Conservation (phyloP, 2,113 vertebrate species). For the Eulacestoma nigropectus region DNA sequence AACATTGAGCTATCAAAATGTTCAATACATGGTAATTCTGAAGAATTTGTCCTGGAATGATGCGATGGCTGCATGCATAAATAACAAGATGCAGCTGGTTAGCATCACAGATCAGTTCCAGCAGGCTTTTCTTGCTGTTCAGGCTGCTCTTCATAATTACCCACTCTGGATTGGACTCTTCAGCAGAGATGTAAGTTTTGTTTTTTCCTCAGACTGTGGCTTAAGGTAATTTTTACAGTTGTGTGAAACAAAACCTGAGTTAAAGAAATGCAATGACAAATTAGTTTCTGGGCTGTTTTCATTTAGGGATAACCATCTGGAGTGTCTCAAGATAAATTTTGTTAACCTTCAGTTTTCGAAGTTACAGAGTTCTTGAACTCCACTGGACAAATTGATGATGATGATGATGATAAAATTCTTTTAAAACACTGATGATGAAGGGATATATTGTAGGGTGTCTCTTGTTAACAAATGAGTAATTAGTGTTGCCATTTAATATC, state of each 20-base stretch:
- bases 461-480: background rate
- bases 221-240: background rate
- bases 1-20: slow-evolving; percentile 68
- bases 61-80: slow-evolving; percentile 76
- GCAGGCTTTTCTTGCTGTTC: slow-evolving; percentile 81
- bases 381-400: background rate
- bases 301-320: background rate
- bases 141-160: slow-evolving; percentile 57
- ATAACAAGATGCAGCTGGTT: slow-evolving; percentile 77
- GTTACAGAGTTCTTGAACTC: background rate
- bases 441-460: background rate
- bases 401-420: background rate
- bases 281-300: background rate
- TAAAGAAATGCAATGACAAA: background rate
- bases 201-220: background rate
- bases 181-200: slow-evolving; percentile 83
- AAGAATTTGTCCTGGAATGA: slow-evolving; percentile 84
- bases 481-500: background rate
- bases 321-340: background rate
- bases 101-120: slow-evolving; percentile 83
- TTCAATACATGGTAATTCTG: slow-evolving; percentile 79
- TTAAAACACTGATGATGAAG: background rate
- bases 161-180: slow-evolving; percentile 92
- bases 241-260: background rate
- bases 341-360: background rate